Conservation (phyloP, 2,888 invertebrate species). For the Cerastoderma edule region DNA sequence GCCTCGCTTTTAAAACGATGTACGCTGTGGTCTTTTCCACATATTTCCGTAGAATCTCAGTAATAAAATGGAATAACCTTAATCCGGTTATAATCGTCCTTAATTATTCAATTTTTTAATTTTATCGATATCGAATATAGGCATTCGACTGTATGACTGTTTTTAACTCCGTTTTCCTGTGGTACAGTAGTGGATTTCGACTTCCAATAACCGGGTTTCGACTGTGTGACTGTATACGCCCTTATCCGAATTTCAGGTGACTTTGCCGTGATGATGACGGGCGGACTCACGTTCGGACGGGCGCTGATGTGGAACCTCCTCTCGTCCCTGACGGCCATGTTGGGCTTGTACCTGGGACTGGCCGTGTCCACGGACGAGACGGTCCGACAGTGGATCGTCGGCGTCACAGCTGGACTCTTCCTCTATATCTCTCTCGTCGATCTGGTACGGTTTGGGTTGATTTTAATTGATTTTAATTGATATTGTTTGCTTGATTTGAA, state of each 20-base stretch:
- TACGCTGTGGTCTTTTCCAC: too few relatives aligned
- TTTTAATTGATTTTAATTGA: neutral
- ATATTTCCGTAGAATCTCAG: too few relatives aligned
- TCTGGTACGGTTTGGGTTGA: conserved; percentile 80
- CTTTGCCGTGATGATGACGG: conserved; percentile 84
- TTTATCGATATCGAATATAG: too few relatives aligned
- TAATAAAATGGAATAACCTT: too few relatives aligned
- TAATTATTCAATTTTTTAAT: too few relatives aligned
- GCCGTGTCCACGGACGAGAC: conserved; percentile 75
- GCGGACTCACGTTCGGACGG: conserved; percentile 82
- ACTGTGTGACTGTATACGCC: too few relatives aligned
- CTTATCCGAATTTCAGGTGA: conserved; percentile 83
- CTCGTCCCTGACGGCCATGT: conserved; percentile 84
- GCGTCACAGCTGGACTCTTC: conserved; percentile 85
- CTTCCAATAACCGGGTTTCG: too few relatives aligned
- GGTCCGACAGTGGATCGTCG: conserved; percentile 83
- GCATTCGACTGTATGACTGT: neutral
- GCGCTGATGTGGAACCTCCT: conserved; percentile 84
- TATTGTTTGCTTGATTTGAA: neutral
- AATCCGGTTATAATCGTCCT: too few relatives aligned
- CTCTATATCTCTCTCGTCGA: conserved; percentile 85
- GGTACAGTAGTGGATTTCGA: too few relatives aligned
- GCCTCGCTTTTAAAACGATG: too few relatives aligned
- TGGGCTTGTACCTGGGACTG: conserved; percentile 84
- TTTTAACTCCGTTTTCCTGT: neutral